A percentile compares a stretch with the other conserved stretches of the same genome.
Conservation (phyloP, 1,140 invertebrate species). For the Macrocentrus cingulum region DNA sequence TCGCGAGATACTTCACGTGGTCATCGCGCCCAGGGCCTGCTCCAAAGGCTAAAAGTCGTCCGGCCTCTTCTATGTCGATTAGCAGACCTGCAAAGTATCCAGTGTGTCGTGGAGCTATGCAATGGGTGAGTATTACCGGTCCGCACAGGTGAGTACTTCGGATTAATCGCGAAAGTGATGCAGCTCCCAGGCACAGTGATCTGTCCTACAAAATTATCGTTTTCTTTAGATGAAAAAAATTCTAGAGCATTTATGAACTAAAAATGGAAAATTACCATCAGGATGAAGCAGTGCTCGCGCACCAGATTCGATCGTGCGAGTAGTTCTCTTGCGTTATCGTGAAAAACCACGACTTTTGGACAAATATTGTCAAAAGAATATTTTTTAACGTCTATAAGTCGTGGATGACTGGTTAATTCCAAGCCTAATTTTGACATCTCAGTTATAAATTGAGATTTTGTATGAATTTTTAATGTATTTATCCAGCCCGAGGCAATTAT, state of each 20-base stretch:
- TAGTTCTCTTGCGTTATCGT: slow-evolving; percentile 62
- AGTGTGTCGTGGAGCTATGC: slow-evolving; percentile 71
- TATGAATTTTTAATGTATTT: slow-evolving; percentile 65
- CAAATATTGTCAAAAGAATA: slow-evolving; percentile 65
- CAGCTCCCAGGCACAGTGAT: slow-evolving; percentile 74
- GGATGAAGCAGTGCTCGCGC: slow-evolving; percentile 62
- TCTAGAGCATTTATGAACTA: neutral
- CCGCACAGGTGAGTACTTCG: slow-evolving; percentile 66
- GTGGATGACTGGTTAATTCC: slow-evolving; percentile 26
- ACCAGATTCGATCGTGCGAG: slow-evolving; percentile 65
- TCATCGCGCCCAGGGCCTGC: slow-evolving; percentile 51
- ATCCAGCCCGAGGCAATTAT: slow-evolving; percentile 74
- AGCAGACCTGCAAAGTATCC: slow-evolving; percentile 74
- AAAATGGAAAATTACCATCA: slow-evolving; percentile 57
- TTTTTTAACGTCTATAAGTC: slow-evolving; percentile 34
- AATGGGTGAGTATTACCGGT: slow-evolving; percentile 74
- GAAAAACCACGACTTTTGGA: slow-evolving; percentile 70
- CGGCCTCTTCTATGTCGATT: slow-evolving; percentile 63
- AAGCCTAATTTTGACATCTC: slow-evolving; percentile 48
- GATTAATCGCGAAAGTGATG: slow-evolving; percentile 68
- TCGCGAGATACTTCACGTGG: slow-evolving; percentile 44
- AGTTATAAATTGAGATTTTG: slow-evolving; percentile 38
- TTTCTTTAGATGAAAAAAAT: too few species aligned
- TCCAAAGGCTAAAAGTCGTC: slow-evolving; percentile 64
- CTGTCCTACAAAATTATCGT: slow-evolving; percentile 62